phyloP scores from a whole-genome alignment of 2,113 vertebrate species.

The Siniperca knerii region DNA sequence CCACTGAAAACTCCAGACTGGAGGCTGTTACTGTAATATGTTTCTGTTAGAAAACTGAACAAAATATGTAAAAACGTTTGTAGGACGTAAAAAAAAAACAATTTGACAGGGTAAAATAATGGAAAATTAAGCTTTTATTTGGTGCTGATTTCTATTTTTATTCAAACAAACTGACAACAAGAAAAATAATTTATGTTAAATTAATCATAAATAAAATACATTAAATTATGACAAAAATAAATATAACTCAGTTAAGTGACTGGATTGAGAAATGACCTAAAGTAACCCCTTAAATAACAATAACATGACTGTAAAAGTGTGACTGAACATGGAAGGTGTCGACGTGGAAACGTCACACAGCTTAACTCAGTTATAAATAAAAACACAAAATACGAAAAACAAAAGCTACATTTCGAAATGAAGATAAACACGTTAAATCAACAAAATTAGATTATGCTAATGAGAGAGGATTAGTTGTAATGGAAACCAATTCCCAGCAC shows the following conservation, averaged over 20 bases:
- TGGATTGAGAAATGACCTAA: conserved; percentile 14
- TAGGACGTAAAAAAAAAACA: neutral
- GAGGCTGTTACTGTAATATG: neutral
- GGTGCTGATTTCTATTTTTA: conserved; percentile 49
- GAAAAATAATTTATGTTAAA: conserved; percentile 64
- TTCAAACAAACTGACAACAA: conserved; percentile 44
- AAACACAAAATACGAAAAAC: neutral
- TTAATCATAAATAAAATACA: conserved; percentile 57
- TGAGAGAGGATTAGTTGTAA: neutral
- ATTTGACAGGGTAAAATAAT: neutral
- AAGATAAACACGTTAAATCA: neutral
- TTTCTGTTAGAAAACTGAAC: too few species aligned
- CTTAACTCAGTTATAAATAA: conserved; percentile 28
- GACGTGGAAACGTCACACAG: neutral
- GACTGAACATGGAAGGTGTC: neutral
- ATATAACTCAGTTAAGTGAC: conserved; percentile 34
- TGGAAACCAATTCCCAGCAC: neutral
- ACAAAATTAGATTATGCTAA: neutral
- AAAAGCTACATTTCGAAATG: neutral
- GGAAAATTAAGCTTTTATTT: neutral
- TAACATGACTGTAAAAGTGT: conserved; percentile 34
- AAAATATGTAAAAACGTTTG: too few species aligned
- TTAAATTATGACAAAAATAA: conserved; percentile 52
- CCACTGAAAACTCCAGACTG: neutral
- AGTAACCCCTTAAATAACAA: conserved; percentile 48